A percentile compares a stretch with the other conserved stretches of the same genome.
phyloP scores from a whole-genome alignment of 1,140 invertebrate genomes.

The Rhagoletis zephyria region DNA sequence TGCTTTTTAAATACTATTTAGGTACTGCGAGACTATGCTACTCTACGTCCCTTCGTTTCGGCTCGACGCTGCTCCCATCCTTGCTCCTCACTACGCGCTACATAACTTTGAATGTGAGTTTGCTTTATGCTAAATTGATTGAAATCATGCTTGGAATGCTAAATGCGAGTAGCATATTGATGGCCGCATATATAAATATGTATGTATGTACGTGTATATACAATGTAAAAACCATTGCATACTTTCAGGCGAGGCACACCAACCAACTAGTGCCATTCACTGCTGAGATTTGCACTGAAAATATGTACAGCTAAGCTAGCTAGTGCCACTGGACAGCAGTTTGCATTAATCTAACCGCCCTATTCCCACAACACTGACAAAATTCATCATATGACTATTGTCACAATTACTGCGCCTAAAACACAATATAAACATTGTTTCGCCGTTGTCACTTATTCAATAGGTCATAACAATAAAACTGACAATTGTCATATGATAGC shows the following conservation, averaged over 20 bases:
- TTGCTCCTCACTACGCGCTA: neutral
- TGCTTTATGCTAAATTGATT: slow-evolving; percentile 42
- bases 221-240: neutral
- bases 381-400: too few species aligned
- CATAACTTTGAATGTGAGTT: neutral
- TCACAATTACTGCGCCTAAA: too few species aligned
- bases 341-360: slow-evolving; percentile 43
- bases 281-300: neutral
- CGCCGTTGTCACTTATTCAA: too few species aligned
- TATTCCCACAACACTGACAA: too few species aligned
- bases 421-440: too few species aligned
- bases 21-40: neutral
- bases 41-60: too few species aligned
- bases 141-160: neutral
- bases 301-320: neutral
- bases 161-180: slow-evolving; percentile 16
- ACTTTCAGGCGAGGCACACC: neutral
- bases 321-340: neutral
- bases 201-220: neutral
- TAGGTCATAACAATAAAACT: too few species aligned
- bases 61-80: neutral
- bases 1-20: neutral
- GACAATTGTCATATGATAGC: too few species aligned
- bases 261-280: neutral
- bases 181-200: neutral